Percentiles rank a stretch among this genome's conserved stretches.
These are phyloP conservation scores for Osmoderma eremita DNA, from an alignment of 2,888 invertebrate species.

Conservation along the genomic window DNA sequence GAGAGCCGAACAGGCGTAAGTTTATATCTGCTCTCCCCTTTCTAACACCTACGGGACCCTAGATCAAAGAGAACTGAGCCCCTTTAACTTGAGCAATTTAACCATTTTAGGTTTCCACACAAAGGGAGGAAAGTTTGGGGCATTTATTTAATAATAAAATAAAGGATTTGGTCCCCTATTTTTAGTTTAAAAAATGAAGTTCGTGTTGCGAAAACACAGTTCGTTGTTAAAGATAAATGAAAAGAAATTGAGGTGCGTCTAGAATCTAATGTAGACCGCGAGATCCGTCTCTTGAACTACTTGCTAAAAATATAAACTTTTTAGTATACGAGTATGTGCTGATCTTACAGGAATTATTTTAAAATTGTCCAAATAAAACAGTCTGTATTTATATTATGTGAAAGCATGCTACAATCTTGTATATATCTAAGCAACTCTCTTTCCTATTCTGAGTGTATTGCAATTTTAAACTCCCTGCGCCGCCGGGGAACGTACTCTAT, in stretches of 20 bases:
- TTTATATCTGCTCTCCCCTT: constrained; percentile 14
- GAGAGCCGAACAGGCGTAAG: constrained; percentile 44
- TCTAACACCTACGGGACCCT: constrained; percentile 25
- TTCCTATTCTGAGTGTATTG: constrained; percentile 17
- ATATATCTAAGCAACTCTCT: constrained; percentile 1
- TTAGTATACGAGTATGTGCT: no score
- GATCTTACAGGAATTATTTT: no score
- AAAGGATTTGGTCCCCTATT: background rate
- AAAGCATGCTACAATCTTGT: no score
- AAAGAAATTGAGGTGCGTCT: no score
- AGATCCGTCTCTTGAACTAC: no score
- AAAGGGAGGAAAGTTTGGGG: constrained; percentile 6
- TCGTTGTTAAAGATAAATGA: no score
- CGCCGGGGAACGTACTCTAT: background rate
- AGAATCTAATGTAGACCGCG: no score
- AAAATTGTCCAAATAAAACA: no score
- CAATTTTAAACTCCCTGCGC: constrained; percentile 14
- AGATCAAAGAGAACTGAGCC: constrained; percentile 26
- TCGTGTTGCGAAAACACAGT: background rate
- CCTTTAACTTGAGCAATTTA: constrained; percentile 34
- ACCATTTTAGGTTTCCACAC: constrained; percentile 31
- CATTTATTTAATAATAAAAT: constrained; percentile 34
- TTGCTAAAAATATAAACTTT: no score
- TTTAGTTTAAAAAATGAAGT: constrained; percentile 16
- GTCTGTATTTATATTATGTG: no score